Base-by-base conservation (phyloP, 2,113 vertebrate species). In the Callithrix jacchus region DNA sequence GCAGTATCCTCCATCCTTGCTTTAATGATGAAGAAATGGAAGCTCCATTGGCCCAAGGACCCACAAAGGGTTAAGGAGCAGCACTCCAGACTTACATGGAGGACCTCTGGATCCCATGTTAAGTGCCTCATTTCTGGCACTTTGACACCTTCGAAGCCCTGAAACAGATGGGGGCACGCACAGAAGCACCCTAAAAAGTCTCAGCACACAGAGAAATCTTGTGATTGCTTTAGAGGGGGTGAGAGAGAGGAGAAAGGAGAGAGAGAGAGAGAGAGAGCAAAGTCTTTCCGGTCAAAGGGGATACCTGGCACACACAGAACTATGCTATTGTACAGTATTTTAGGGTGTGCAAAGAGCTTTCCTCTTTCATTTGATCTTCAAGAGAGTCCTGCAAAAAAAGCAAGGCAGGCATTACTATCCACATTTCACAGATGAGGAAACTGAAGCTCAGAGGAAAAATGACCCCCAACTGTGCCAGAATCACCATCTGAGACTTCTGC, bases 301-400 rank as follows among this genome's bases (percentile, higher is more conserved):
- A 80, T 40, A 21, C 27, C 47, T 40, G 40, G 66, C 74, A 37
- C 5, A 9, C n/a, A 40, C 71, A 86, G 64, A 79, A 23, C 25
- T 37, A 3, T 12, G 11, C 30, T 74, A 83, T 89, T 80, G 68
- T 58, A n/a, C 35, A 85, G 49, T 32, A 32, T 49, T 84, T 84
- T 84, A 83, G 85, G 81, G 35, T 66, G 54, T 71, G 45, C 87
- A 92, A 85, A 92, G 80, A 91, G 42, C 47, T 81, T 83, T 82
- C 47, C 64, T 27, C 68, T 77, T 76, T 81, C 80, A 30, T 85
- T 47, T 94, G 30, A 77, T 64, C 70, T 66, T 87, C 79, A 68
- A 68, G 40, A 89, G 21, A 58, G 37, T 35, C 84, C 91, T 0
- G 1, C 82, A 94, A 83, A 89, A 70, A 92, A 92, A 85, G 70